phyloP scores from a whole-genome alignment of 2,113 vertebrate species.

The Proterorhinus semilunaris region DNA sequence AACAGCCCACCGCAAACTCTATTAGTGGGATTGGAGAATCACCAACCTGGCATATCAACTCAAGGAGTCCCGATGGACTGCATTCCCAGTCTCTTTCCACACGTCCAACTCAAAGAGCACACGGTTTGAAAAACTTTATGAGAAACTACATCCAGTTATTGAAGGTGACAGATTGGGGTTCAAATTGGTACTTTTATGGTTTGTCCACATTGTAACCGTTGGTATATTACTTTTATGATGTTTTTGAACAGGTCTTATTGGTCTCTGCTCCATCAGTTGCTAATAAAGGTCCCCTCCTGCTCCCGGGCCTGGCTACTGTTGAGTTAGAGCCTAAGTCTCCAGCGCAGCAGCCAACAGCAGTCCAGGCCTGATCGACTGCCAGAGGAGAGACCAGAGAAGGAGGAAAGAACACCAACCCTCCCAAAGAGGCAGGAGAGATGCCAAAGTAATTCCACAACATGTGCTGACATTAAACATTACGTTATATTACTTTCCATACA shows the following conservation, averaged over 20 bases:
- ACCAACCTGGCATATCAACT: conserved; percentile 97
- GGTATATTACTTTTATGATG: conserved; percentile 38
- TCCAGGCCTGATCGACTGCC: conserved; percentile 64
- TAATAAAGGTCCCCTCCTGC: conserved; percentile 58
- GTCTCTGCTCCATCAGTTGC: conserved; percentile 41
- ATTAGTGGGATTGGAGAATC: conserved; percentile 84
- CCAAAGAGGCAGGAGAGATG: conserved; percentile 72
- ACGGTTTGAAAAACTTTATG: conserved; percentile 15
- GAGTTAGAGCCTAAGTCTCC: conserved; percentile 59
- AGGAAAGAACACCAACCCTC: conserved; percentile 70
- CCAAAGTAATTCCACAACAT: conserved; percentile 80
- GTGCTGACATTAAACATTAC: conserved; percentile 83
- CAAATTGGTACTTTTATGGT: background rate
- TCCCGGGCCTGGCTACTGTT: conserved; percentile 64
- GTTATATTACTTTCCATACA: conserved; percentile 81
- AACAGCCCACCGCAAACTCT: conserved; percentile 72
- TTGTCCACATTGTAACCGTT: conserved; percentile 26
- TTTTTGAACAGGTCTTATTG: conserved; percentile 35
- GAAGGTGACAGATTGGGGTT: background rate
- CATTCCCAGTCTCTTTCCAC: conserved; percentile 79
- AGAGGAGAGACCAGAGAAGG: conserved; percentile 59
- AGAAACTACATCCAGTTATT: background rate
- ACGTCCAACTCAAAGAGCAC: conserved; percentile 82
- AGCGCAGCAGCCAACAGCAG: conserved; percentile 51
- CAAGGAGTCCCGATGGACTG: conserved; percentile 83